These are phyloP conservation scores for Octomys mimax DNA, from an alignment of 2,797 vertebrate species.

Conservation along the genomic window DNA sequence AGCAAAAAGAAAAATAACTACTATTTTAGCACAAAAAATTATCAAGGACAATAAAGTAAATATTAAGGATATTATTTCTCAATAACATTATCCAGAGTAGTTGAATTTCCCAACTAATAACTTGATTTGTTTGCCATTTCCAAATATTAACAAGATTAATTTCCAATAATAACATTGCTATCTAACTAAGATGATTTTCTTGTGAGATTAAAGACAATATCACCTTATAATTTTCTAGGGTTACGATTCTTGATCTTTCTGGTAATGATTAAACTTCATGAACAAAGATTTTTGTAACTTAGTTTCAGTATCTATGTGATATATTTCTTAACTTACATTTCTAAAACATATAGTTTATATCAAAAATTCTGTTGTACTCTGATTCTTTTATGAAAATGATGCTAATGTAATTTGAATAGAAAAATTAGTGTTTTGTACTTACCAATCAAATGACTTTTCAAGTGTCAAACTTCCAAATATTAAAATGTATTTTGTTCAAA, in stretches of 20 bases:
- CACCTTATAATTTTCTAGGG: background rate
- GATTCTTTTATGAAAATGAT: background rate
- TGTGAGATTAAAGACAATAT: background rate
- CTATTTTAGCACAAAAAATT: background rate
- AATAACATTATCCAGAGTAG: background rate
- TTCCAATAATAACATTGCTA: background rate
- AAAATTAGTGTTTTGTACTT: background rate
- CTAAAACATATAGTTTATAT: background rate
- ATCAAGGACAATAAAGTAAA: background rate
- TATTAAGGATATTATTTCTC: background rate
- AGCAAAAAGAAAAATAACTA: background rate
- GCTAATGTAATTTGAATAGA: background rate
- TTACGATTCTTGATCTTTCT: background rate
- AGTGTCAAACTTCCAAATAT: background rate
- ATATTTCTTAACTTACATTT: conserved; percentile 6
- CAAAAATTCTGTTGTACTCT: background rate
- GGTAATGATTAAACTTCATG: background rate
- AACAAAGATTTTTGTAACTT: background rate
- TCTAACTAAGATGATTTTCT: background rate
- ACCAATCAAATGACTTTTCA: background rate
- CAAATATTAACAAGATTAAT: conserved; percentile 1
- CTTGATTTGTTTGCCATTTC: background rate
- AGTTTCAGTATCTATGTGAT: background rate
- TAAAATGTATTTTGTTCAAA: background rate
- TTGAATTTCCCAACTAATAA: background rate